phyloP scores from a whole-genome alignment of 2,113 vertebrate genomes.

The Bubalus kerabau region DNA sequence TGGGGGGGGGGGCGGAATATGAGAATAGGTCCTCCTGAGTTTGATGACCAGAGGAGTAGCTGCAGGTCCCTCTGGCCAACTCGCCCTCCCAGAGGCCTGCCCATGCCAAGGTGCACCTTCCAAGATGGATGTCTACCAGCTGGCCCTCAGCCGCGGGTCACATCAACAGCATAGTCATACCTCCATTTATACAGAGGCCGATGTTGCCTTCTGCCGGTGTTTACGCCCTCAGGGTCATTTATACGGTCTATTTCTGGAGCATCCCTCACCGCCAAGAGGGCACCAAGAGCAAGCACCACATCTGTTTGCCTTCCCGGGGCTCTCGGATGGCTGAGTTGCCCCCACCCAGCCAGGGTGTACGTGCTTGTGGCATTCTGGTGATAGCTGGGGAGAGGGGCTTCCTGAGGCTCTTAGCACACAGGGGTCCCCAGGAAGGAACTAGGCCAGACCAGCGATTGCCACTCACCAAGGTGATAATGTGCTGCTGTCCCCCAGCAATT shows the following conservation, averaged over 20 bases:
- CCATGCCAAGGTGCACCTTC: not conserved
- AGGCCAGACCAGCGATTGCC: not conserved
- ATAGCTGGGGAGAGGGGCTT: not conserved
- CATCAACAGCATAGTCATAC: not conserved
- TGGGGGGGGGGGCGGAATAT: not conserved
- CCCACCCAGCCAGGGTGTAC: no score
- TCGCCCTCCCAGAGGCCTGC: not conserved
- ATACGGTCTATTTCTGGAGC: constrained; percentile 28
- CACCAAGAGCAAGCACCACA: not conserved
- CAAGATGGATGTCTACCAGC: not conserved
- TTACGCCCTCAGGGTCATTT: not conserved
- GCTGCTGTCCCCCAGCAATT: not conserved
- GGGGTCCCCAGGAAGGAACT: not conserved
- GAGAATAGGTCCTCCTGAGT: not conserved
- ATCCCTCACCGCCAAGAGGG: not conserved
- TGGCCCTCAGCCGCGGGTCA: not conserved
- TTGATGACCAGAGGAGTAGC: not conserved
- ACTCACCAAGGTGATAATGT: not conserved
- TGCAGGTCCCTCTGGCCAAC: not conserved
- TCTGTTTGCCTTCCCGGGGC: not conserved
- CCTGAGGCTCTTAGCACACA: not conserved
- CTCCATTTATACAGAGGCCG: not conserved
- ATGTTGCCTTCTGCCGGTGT: not conserved
- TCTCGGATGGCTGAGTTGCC: not conserved
- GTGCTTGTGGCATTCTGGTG: not conserved